Evolutionary conservation across 2,113 vertebrate genomes (phyloP).

Genomic region (Hemibagrus wyckioides): DNA sequence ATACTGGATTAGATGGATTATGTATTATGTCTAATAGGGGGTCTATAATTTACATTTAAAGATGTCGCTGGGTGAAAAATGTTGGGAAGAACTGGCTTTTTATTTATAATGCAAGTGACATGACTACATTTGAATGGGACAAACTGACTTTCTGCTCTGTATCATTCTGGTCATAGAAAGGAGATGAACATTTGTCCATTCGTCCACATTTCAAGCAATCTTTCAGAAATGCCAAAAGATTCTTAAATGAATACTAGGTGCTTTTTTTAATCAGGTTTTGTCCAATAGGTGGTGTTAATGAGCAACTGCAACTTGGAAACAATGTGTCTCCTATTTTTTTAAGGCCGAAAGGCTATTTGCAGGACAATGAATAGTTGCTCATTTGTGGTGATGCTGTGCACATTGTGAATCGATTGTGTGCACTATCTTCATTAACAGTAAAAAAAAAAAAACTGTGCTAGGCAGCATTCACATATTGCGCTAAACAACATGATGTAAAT

Average conservation of each 20-base stretch:
- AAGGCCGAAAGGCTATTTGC: not conserved
- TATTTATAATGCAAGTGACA: not conserved
- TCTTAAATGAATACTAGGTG: not conserved
- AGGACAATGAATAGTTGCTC: conserved; percentile 2
- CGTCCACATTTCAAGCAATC: not conserved
- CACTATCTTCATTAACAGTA: not conserved
- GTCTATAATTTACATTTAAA: not conserved
- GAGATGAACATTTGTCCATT: not conserved
- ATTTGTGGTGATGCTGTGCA: not conserved
- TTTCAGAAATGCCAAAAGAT: not conserved
- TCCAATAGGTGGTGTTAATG: conserved; percentile 31
- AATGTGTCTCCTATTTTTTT: not conserved
- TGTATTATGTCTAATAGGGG: too few relatives aligned
- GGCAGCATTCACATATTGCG: not conserved
- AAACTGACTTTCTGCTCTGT: not conserved
- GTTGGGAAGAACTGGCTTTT: not conserved
- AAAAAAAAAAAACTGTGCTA: not conserved
- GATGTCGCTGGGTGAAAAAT: not conserved
- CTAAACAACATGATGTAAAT: conserved; percentile 11
- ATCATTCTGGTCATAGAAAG: not conserved
- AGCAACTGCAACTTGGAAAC: not conserved
- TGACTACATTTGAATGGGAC: not conserved
- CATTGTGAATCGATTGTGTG: not conserved
- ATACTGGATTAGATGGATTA: not conserved
- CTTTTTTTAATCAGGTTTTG: not conserved